Percentiles rank a stretch among this genome's conserved stretches.
phyloP scores from a whole-genome alignment of 1,140 invertebrate genomes.

The Drosophila athabasca region DNA sequence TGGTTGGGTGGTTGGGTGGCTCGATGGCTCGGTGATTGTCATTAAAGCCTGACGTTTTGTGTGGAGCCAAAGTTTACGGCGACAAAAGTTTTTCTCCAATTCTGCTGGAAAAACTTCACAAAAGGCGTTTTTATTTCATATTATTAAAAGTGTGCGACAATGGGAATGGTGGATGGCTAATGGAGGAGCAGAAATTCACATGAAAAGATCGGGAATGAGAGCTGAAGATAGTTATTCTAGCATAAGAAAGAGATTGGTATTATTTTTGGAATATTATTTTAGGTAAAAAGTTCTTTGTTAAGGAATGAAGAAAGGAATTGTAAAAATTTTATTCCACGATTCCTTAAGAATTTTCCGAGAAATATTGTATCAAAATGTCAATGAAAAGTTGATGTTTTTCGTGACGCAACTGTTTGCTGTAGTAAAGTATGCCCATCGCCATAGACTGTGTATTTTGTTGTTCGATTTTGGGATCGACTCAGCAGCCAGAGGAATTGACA shows the following conservation, averaged over 20 bases:
- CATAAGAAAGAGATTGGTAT: slow-evolving; percentile 7
- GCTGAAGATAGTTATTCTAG: no score
- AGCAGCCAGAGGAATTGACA: no score
- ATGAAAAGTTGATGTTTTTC: no score
- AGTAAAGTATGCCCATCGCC: no score
- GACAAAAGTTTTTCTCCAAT: slow-evolving; percentile 44
- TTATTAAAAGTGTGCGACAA: slow-evolving; percentile 43
- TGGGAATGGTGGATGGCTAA: slow-evolving; percentile 4
- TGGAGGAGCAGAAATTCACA: slow-evolving; percentile 3
- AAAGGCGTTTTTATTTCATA: slow-evolving; percentile 48
- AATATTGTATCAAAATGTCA: no score
- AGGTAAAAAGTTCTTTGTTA: slow-evolving; percentile 13
- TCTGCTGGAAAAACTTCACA: slow-evolving; percentile 34
- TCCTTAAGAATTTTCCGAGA: no score
- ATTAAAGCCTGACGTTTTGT: slow-evolving; percentile 61
- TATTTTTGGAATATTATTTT: slow-evolving; percentile 17
- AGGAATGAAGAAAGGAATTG: no score
- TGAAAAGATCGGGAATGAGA: slow-evolving; percentile 2
- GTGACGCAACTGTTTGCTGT: no score
- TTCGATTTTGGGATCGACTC: no score
- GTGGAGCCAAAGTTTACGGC: slow-evolving; percentile 54
- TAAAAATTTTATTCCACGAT: no score
- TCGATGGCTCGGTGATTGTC: slow-evolving; percentile 18
- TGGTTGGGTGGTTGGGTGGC: slow-evolving; percentile 12
- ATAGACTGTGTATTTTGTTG: no score